Evolutionary conservation across 2,888 invertebrate genomes (phyloP), one percentile per base, ranked within the genome.

Genomic region (Adelognathus sp.): DNA sequence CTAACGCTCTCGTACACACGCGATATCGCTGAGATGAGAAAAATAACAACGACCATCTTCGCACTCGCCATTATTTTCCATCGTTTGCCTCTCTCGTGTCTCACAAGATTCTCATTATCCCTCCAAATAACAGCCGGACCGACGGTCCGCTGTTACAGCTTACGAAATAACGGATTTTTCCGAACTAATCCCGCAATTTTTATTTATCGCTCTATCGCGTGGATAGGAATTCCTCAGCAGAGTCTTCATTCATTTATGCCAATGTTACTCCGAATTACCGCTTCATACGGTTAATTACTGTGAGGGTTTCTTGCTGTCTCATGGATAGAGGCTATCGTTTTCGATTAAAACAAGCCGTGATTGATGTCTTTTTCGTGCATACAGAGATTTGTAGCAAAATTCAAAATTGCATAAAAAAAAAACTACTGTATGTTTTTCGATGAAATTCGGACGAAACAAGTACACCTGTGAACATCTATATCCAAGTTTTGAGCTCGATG

Each of bases 11-110:
- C 58, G 58, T 74, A 74, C 54, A 31, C 67, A 41, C 41, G 60
- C 74, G 54, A 66, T 56, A 72, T 61, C 63, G 7, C 14, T 24
- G 18, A 29, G 44, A 63, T 52, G 70, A 70, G 46, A 56, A 36
- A 67, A 70, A 36, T 52, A 74, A 71, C 21, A 46, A 54, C 36
- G 46, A 27, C 14, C 21, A 24, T 39, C n/a, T 11, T 54, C 52
- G 29, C 29, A 36, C n/a, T 21, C 31, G 18, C 58, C 41, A 36
- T 66, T 41, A 39, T 50, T 60, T 52, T 60, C 52, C 14, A 71
- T 56, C 58, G 46, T 63, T 44, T 58, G 24, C 50, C 56, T 46
- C 63, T 39, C 7, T 36, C 21, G 41, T 44, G n/a, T 63, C 71
- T 71, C 14, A n/a, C n/a, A 41, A 16, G 50, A 61, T 70, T 74